Evolutionary conservation across 2,888 invertebrate species (phyloP), one percentile per base, ranked within the genome.

Genomic region (Pemphredon lugubris): DNA sequence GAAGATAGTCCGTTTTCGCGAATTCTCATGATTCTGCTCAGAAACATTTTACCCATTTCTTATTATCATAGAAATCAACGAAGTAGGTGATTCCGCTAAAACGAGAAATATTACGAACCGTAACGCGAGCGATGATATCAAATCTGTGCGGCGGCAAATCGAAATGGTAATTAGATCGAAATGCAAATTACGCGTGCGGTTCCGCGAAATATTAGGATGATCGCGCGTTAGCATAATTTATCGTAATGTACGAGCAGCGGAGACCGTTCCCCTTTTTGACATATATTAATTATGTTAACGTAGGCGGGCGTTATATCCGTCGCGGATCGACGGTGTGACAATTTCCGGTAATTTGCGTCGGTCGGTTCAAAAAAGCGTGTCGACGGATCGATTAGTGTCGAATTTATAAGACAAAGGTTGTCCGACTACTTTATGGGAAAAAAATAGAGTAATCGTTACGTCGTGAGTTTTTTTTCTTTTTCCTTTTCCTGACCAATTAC

Each of bases 141-240:
- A 55, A 34, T 3, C 20, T 32, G 34, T 32, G n/a, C n/a, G n/a
- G n/a, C n/a, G n/a, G 42, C 32, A 54, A 58, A 63, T 71, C 58
- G 69, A 47, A n/a, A 57, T 32, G 23, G 68, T 34, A 69, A 72
- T 69, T 72, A 69, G 42, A 63, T 63, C 32, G 51, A 16, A 39
- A 63, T 69, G 53, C 48, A 58, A 60, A 72, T 53, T 42, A 26
- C 48, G 39, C 55, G 45, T 14, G 34, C 20, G 44, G 18, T 13
- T 21, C 37, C 23, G 5, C 37, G 71, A 72, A 72, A 69, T 69
- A 72, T 72, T 48, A 44, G 53, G 30, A 51, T 32, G 66, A 58
- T 54, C 51, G 23, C 23, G 42, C 58, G 63, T 53, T 39, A 39
- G 58, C 69, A 48, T 63, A 63, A 69, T 68, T 53, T 54, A 53